phyloP scores from a whole-genome alignment of 2,888 invertebrate species.

The Emmelina monodactyla region DNA sequence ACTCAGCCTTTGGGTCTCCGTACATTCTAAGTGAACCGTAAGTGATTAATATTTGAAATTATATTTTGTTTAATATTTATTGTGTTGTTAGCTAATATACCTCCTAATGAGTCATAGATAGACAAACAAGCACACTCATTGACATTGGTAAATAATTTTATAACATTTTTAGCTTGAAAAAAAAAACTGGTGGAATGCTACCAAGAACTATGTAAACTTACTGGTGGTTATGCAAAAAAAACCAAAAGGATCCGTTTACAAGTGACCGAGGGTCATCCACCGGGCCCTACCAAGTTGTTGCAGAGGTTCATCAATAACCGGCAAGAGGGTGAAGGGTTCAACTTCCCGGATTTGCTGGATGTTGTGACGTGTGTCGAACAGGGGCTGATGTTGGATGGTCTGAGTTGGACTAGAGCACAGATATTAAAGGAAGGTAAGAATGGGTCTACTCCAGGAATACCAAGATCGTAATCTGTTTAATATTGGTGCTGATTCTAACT shows the following conservation, averaged over 20 bases:
- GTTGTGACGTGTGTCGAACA: slow-evolving; percentile 32
- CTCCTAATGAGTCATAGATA: too few species aligned
- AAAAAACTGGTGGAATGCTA: slow-evolving; percentile 26
- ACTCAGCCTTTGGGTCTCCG: slow-evolving; percentile 21
- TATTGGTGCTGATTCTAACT: too few species aligned
- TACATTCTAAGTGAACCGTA: slow-evolving; percentile 27
- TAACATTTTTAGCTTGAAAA: slow-evolving; percentile 33
- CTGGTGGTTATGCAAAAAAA: slow-evolving; percentile 23
- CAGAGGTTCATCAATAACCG: slow-evolving; percentile 33
- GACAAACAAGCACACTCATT: too few species aligned
- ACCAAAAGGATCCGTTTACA: slow-evolving; percentile 25
- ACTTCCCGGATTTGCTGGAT: slow-evolving; percentile 60
- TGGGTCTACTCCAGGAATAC: too few species aligned
- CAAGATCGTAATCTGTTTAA: too few species aligned
- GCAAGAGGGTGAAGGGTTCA: slow-evolving; percentile 26
- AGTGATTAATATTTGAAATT: too few species aligned
- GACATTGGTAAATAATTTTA: too few species aligned
- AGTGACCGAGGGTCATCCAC: slow-evolving; percentile 25
- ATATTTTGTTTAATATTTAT: too few species aligned
- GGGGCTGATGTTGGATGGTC: slow-evolving; percentile 23
- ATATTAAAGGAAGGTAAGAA: slow-evolving; percentile 36
- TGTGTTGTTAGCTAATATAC: too few species aligned
- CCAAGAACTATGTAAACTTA: slow-evolving; percentile 28
- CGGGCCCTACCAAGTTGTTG: slow-evolving; percentile 33
- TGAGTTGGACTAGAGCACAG: slow-evolving; percentile 25